These are phyloP conservation scores for Uria lomvia DNA, from an alignment of 2,113 vertebrate genomes.

Conservation along the genomic window DNA sequence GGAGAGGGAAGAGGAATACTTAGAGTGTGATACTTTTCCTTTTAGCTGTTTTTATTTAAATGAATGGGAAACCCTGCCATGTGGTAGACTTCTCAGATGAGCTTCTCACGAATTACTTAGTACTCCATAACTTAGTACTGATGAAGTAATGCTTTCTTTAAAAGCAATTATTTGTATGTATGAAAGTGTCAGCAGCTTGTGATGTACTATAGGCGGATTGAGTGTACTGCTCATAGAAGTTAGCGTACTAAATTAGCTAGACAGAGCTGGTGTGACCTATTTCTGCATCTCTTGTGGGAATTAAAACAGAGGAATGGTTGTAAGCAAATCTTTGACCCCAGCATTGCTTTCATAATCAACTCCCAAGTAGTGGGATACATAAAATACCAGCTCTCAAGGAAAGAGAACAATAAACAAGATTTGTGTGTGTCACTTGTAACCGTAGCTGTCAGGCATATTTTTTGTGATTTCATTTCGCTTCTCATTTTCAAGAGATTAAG, in stretches of 20 bases:
- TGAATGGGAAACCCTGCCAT: not conserved
- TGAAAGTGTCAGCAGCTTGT: conserved; percentile 1
- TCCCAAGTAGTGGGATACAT: conserved; percentile 18
- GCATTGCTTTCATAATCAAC: conserved; percentile 45
- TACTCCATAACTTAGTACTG: conserved; percentile 11
- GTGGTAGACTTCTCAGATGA: conserved; percentile 40
- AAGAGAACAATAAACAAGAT: conserved; percentile 41
- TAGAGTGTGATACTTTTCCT: not conserved
- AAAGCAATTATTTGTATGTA: conserved; percentile 25
- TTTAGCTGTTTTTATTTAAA: conserved; percentile 36
- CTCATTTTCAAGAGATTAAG: conserved; percentile 53
- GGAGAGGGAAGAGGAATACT: not conserved
- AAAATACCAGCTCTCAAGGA: conserved; percentile 23
- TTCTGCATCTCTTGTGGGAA: conserved; percentile 62
- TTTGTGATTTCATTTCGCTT: conserved; percentile 61
- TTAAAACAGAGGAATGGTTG: conserved; percentile 16
- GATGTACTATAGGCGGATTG: not conserved
- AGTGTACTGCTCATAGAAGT: not conserved
- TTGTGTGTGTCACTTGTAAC: conserved; percentile 22
- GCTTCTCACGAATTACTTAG: conserved; percentile 13
- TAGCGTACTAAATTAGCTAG: not conserved
- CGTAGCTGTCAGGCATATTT: conserved; percentile 29
- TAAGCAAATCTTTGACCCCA: conserved; percentile 39
- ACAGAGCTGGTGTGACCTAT: conserved; percentile 37
- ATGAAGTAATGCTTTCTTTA: conserved; percentile 13